Evolutionary conservation across 2,113 vertebrate species (phyloP).

Genomic region (Terrapene triunguis): DNA sequence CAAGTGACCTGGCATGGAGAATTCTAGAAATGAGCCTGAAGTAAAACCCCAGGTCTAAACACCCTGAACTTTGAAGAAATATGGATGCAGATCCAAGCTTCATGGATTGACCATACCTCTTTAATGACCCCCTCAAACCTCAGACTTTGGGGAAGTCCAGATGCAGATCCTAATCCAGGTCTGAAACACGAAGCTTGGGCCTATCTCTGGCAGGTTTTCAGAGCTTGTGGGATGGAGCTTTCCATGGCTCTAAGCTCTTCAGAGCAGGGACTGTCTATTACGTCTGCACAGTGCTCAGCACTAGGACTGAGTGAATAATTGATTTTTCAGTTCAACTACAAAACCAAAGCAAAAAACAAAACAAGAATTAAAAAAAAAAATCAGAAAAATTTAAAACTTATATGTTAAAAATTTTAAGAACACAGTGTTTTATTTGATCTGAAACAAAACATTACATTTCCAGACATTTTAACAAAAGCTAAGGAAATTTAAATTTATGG

Average conservation of each 20-base stretch:
- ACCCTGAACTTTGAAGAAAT: not conserved
- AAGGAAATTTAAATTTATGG: no score
- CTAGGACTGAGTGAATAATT: no score
- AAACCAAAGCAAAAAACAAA: not conserved
- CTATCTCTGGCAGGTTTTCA: no score
- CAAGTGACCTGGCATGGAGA: rapidly evolving
- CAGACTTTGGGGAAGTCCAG: not conserved
- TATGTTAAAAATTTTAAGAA: no score
- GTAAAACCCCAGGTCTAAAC: not conserved
- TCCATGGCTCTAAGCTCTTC: not conserved
- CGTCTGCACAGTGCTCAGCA: not conserved
- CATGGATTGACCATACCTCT: not conserved
- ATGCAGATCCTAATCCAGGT: not conserved
- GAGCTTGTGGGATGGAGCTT: not conserved
- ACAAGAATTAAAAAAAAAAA: no score
- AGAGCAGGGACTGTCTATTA: not conserved
- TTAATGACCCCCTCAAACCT: rapidly evolving
- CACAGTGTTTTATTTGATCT: no score
- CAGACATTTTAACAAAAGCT: no score
- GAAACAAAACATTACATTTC: no score
- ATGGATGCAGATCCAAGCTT: not conserved
- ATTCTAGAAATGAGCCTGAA: not conserved
- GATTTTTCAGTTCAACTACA: not conserved
- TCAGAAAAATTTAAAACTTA: no score
- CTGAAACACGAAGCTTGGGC: not conserved